Evolutionary conservation across 2,888 invertebrate genomes (phyloP).

Genomic region (Pammene fasciana): DNA sequence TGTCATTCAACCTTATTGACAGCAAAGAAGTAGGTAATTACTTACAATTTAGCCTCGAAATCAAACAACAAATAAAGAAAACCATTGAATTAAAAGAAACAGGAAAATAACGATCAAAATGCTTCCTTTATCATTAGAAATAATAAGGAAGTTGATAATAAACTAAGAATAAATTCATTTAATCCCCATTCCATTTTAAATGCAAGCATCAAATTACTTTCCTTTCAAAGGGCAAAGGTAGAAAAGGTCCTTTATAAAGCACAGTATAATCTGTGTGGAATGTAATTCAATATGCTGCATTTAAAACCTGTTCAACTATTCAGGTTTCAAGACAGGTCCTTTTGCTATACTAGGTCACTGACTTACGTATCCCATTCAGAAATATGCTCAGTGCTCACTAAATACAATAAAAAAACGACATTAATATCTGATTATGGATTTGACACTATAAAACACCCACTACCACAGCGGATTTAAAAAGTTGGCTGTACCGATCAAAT

Average conservation of each 20-base stretch:
- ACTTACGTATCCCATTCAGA: constrained; percentile 21
- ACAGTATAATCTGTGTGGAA: constrained; percentile 40
- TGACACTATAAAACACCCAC: constrained; percentile 35
- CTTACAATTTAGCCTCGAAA: too few species aligned
- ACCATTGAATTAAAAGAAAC: constrained; percentile 3
- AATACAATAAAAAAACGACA: constrained; percentile 1
- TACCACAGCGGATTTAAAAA: constrained; percentile 25
- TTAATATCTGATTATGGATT: constrained; percentile 22
- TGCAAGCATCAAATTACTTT: constrained; percentile 38
- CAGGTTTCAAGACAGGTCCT: constrained; percentile 40
- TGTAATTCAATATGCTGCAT: constrained; percentile 42
- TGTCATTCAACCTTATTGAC: too few species aligned
- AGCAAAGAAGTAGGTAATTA: too few species aligned
- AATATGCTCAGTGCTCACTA: background rate
- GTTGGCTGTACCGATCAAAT: constrained; percentile 43
- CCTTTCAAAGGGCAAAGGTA: constrained; percentile 35
- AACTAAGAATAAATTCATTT: constrained; percentile 17
- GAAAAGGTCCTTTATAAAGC: constrained; percentile 39
- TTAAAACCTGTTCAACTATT: constrained; percentile 41
- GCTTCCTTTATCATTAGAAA: constrained; percentile 9
- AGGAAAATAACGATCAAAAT: constrained; percentile 13
- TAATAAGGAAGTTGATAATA: constrained; percentile 9
- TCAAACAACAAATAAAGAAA: background rate
- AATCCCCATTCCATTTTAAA: constrained; percentile 20
- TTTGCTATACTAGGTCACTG: constrained; percentile 28